Base-by-base conservation (phyloP, 2,113 vertebrate genomes). In the Dicerorhinus sumatrensis region DNA sequence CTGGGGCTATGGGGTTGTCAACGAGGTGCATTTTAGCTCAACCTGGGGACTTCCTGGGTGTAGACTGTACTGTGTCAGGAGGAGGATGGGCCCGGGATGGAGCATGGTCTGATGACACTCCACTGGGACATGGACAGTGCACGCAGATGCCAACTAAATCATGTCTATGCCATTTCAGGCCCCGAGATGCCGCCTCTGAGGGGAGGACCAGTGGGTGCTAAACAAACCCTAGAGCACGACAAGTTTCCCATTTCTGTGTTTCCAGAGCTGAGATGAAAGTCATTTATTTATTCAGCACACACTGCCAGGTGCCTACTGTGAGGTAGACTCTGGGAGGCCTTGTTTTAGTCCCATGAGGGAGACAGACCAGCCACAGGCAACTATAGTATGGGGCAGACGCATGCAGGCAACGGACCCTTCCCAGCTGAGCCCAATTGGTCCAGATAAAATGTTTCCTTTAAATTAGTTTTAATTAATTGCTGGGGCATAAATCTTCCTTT, bases 301-400 rank as follows among this genome's bases (percentile, higher is more conserved):
- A 29, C 2, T 8, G 4, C 12, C 0, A 1, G 51, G 48, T 0
- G 1, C 36, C 73, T 21, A 1, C 56, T 6, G 0, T 2, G 0
- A 46, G 21, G 48, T 1, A 8, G 60, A 21, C 1, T 0, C 0
- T 14, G 65, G 42, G 56, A 6, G 23, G 42, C 51, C 70, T 6
- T 4, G 11, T 1, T n/a, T 23, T 21, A 1, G 10, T 39, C 73
- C 23, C 0, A 2, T 13, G 56, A 46, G 1, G 29, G 70, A 33
- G 86, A 46, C 21, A 8, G 39, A 63, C 39, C 54, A 56, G 86
- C 54, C 31, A 1, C 8, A 2, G 82, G 60, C 2, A 1, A 1
- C 29, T 14, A 31, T 17, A 16, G 42, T 21, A 1, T 5, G 16
- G 46, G 25, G 39, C 17, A 31, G 36, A 25, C 27, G 51, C 36